Base-by-base conservation (phyloP, 1,140 invertebrate genomes). In the Drosophila ohnishii region DNA sequence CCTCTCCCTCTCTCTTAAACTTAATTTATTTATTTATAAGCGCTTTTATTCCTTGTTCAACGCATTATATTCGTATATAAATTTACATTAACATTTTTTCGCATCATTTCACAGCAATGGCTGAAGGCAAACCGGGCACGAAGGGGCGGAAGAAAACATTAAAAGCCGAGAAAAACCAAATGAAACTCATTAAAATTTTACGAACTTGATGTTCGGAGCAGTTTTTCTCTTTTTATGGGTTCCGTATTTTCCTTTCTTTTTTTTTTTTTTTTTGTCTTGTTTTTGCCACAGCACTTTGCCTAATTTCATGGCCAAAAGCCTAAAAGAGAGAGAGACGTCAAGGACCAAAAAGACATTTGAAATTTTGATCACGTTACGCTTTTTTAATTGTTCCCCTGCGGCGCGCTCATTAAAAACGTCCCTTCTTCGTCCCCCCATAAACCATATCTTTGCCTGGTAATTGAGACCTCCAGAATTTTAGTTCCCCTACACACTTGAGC, bases 381-480 rank as follows among this genome's bases (percentile, higher is more conserved):
- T 88, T 88, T 88, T 87, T 87, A 87, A 87, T 87, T 87, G 84
- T 87, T 88, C 84, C 84, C 84, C 80, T 84, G 84, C 84, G 84
- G 84, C 76, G 69, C 66, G 62, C 80, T 75, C 84, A 80, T 88
- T 87, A 84, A 78, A 80, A 77, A 56, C 53, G 58, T 37, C 40
- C 37, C 28, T 14, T 44, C 22, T 9, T 6, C 13, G 0, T 3
- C 28, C 32, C 10, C 42, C 19, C 11, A 71, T 9, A 40, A 45
- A 34, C 39, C 42, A 55, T 65, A 64, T 75, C 45, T 64, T 42
- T 39, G n/a, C 16, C 13, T 53, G 63, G 81, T 81, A 85, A 81
- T 81, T 85, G 80, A 83, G 77, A 85, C 67, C 74, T 75, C 61
- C 48, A 63, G 44, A 75, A n/a, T 71, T 37, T 32, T 71, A 71